Evolutionary conservation across 2,113 vertebrate genomes (phyloP).

Genomic region (Seriola rivoliana): DNA sequence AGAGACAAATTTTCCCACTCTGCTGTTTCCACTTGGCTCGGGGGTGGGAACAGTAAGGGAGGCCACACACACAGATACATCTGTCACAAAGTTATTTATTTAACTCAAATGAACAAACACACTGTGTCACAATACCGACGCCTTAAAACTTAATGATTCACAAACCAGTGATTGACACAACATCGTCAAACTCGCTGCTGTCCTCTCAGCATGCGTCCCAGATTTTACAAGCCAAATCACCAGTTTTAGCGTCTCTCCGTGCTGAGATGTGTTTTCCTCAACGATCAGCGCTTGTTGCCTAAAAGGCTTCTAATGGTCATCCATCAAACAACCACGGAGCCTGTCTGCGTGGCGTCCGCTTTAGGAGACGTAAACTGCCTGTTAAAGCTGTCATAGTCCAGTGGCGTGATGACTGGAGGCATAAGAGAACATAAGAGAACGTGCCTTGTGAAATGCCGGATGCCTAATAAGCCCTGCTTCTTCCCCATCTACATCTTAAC

Average conservation of each 20-base stretch:
- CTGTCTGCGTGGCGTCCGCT: slow-evolving; percentile 1
- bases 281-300: not conserved
- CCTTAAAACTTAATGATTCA: not conserved
- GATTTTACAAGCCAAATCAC: not conserved
- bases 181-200: not conserved
- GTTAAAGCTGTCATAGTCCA: slow-evolving; percentile 18
- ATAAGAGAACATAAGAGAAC: not conserved
- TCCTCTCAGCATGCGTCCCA: not conserved
- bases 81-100: too few species aligned
- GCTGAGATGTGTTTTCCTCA: not conserved
- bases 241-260: not conserved
- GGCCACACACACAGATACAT: too few species aligned
- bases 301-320: not conserved
- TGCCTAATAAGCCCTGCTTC: slow-evolving; percentile 3
- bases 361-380: not conserved
- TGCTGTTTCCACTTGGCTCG: too few species aligned
- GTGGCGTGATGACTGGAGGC: not conserved
- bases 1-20: too few species aligned
- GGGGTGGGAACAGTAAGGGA: too few species aligned
- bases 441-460: not conserved
- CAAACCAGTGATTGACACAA: not conserved
- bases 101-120: too few species aligned
- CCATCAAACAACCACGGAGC: not conserved
- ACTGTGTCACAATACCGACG: not conserved
- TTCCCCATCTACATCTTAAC: not conserved